Percentiles rank a stretch among this genome's conserved stretches.
Conservation (phyloP, 2,113 vertebrate genomes). For the Jaculus jaculus region DNA sequence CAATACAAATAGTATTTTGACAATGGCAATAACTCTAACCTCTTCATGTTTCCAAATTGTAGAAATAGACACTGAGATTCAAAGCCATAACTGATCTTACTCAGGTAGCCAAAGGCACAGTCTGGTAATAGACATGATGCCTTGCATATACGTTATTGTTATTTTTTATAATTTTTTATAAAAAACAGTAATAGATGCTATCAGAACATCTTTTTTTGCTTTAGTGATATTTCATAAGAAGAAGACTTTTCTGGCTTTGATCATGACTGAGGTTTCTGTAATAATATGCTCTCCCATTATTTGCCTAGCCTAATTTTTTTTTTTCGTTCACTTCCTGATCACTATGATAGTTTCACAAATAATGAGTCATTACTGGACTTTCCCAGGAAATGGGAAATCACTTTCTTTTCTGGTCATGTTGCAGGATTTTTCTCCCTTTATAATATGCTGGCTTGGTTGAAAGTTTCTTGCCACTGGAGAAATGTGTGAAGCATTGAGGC, state of each 20-base stretch:
- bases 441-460: background rate
- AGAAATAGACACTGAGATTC: background rate
- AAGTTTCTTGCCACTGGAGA: background rate
- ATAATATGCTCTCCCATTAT: too few species aligned
- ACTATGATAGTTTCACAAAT: background rate
- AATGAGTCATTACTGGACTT: background rate
- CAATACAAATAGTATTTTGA: background rate
- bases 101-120: background rate
- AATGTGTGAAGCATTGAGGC: background rate
- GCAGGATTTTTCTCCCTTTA: background rate
- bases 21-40: background rate
- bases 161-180: background rate
- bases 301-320: too few species aligned
- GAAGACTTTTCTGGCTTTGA: background rate
- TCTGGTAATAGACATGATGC: background rate
- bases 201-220: background rate
- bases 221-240: background rate
- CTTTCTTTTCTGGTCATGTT: background rate
- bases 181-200: background rate
- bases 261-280: background rate
- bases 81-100: background rate
- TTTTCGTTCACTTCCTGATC: background rate
- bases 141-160: background rate
- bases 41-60: background rate
- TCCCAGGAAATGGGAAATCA: background rate